Percentiles rank a stretch among this genome's conserved stretches.
Conservation (phyloP, 2,888 invertebrate species). For the Tipula unca region DNA sequence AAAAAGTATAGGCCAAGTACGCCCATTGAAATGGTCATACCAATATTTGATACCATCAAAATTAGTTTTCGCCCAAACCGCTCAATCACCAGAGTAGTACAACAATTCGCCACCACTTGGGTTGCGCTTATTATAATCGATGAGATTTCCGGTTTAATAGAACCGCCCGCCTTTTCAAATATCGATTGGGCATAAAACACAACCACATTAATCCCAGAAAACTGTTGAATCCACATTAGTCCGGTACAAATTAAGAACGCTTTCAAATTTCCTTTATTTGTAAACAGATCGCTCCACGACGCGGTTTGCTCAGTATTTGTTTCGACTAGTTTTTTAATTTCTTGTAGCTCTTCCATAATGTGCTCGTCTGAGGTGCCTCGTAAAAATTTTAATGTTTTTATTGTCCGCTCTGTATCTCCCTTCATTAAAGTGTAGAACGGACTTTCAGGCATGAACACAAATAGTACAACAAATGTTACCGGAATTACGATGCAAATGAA, state of each 20-base stretch:
- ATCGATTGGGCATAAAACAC: background rate
- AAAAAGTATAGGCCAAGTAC: background rate
- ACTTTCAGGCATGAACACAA: background rate
- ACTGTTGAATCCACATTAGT: background rate
- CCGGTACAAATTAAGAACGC: background rate
- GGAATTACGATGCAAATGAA: background rate
- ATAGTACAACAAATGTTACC: background rate
- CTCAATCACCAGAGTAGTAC: background rate
- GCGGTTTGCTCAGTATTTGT: background rate
- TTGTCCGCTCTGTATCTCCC: background rate
- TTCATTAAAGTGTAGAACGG: background rate
- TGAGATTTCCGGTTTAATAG: background rate
- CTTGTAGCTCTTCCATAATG: background rate
- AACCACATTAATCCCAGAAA: background rate
- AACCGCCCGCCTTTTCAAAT: background rate
- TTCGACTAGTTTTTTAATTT: background rate
- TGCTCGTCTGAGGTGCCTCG: background rate
- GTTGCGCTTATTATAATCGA: background rate
- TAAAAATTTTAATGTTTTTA: background rate
- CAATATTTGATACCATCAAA: background rate
- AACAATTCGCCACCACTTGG: background rate
- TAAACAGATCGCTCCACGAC: background rate
- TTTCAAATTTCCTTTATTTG: background rate
- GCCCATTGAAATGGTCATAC: background rate
- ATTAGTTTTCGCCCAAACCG: background rate